These are phyloP conservation scores for Xiphorhynchus erythropygius DNA, from an alignment of 2,797 vertebrate species.

Conservation along the genomic window DNA sequence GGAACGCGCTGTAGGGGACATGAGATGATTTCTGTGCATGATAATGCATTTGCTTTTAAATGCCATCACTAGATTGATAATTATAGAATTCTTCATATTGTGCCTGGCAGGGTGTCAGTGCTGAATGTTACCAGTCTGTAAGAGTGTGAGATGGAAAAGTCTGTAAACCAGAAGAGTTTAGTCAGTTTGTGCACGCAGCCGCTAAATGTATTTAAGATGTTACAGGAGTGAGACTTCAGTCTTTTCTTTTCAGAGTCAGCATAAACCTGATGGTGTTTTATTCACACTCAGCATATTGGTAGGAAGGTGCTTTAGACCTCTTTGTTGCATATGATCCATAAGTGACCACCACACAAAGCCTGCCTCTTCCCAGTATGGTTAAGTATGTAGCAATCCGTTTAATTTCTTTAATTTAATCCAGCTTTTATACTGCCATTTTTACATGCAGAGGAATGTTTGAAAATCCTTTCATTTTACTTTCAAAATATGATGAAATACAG, in stretches of 20 bases:
- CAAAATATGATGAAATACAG: background rate
- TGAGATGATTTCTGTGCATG: constrained; percentile 54
- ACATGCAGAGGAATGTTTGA: background rate
- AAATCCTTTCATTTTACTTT: background rate
- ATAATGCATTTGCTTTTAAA: constrained; percentile 70
- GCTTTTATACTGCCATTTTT: background rate
- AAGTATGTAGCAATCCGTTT: background rate
- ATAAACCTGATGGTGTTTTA: background rate
- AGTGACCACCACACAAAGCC: background rate
- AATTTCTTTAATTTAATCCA: background rate
- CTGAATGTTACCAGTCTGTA: constrained; percentile 19
- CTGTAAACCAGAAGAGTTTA: constrained; percentile 17
- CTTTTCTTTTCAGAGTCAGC: background rate
- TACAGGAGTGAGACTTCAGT: background rate
- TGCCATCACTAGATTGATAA: constrained; percentile 65
- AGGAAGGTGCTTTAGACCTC: background rate
- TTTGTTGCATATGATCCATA: background rate
- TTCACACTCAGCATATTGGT: background rate
- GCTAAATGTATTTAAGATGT: constrained; percentile 4
- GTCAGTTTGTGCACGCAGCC: background rate
- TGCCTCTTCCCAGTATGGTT: background rate
- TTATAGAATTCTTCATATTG: constrained; percentile 74
- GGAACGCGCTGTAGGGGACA: constrained; percentile 39
- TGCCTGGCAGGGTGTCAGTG: constrained; percentile 61
- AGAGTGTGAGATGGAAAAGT: constrained; percentile 4